Evolutionary conservation across 1,140 invertebrate genomes (phyloP), one percentile per base, ranked within the genome.

Genomic region (Thaumetopoea pityocampa): DNA sequence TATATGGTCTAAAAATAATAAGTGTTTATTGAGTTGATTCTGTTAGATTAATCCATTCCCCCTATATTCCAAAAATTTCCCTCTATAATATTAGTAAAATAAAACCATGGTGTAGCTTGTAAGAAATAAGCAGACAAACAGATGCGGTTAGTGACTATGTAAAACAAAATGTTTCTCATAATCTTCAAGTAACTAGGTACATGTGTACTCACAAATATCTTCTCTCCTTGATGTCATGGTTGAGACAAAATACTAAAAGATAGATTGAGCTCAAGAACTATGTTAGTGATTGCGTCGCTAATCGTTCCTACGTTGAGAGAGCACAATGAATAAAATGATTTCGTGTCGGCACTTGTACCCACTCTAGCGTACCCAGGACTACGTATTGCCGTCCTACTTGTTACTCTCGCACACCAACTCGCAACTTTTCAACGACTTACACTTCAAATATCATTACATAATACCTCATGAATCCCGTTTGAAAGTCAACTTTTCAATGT

Each of bases 361-460:
- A 30, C 23, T 44, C 30, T 24, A 45, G 30, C 18, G 27, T 40
- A 45, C 33, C 49, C 33, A 24, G 44, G 54, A 20, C 14, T 28
- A 44, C 47, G 57, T n/a, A 56, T 52, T 53, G 33, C 45, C 46
- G 42, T 29, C 28, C 36, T 26, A 62, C 45, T 58, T 50, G 34
- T 41, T 49, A 45, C 51, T 60, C 58, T 66, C 53, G 69, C 61
- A 57, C 51, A 33, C 44, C 51, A 52, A 43, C 47, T 58, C 42
- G 48, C 61, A 74, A 70, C 40, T 71, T 71, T 37, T 48, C 36
- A 15, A 44, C 47, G 49, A 63, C 45, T 58, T 50, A 28, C 50
- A 53, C 51, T 67, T 57, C 55, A 55, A 70, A 51, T 62, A 51
- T 48, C 58, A 45, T 66, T 60, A 63, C 36, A 61, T 57, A 55